Evolutionary conservation across 2,797 vertebrate genomes (phyloP).

Genomic region (Anabas testudineus): DNA sequence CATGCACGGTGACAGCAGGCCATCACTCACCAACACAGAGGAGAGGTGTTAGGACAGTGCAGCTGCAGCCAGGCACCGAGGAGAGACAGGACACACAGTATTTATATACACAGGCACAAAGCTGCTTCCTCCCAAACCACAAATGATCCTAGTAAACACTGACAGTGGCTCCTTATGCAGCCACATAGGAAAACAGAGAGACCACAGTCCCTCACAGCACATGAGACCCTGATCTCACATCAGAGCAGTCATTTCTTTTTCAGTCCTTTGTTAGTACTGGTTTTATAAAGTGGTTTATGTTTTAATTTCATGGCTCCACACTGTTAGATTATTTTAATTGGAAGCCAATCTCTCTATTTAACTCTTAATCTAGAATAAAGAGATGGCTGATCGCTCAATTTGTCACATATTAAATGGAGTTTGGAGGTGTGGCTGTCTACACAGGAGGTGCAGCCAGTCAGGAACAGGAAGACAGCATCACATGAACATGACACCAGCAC

Average conservation of each 20-base stretch:
- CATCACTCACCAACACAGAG: slow-evolving; percentile 48
- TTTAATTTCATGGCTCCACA: not conserved
- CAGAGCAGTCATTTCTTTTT: no score
- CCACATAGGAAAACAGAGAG: not conserved
- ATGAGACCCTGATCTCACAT: no score
- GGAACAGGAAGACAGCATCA: slow-evolving; percentile 31
- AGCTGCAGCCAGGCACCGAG: slow-evolving; percentile 48
- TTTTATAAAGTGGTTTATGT: not conserved
- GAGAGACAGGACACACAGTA: slow-evolving; percentile 35
- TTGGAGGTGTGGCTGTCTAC: not conserved
- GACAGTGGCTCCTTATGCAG: not conserved
- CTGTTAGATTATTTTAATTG: slow-evolving; percentile 2
- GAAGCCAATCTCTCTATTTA: slow-evolving; percentile 10
- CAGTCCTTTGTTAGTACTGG: not conserved
- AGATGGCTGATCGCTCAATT: not conserved
- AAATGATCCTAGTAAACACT: not conserved
- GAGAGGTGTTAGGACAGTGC: slow-evolving; percentile 29
- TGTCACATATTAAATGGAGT: not conserved
- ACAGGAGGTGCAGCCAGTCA: not conserved
- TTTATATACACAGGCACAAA: slow-evolving; percentile 14
- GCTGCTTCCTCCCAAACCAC: not conserved
- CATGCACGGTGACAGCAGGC: slow-evolving; percentile 43
- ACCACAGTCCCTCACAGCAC: no score
- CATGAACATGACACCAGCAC: not conserved
- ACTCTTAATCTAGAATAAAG: not conserved